Conservation (phyloP, 2,888 invertebrate genomes). For the Hyposoter didymator region DNA sequence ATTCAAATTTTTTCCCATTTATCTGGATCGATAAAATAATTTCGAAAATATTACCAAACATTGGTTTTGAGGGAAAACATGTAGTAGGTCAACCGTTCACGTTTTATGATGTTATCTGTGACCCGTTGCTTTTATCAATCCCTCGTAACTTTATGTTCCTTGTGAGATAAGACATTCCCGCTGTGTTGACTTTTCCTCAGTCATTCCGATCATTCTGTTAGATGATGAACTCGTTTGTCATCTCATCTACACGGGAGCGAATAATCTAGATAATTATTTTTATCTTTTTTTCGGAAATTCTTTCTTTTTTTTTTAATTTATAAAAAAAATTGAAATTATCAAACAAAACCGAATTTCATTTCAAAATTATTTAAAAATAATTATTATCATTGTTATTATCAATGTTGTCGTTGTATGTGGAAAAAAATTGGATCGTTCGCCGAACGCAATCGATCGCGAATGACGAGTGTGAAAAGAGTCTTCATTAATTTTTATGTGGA, state of each 20-base stretch:
- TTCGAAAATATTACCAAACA: not conserved
- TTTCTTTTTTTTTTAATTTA: not conserved
- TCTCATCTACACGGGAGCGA: not conserved
- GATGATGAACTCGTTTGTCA: not conserved
- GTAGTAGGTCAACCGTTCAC: not conserved
- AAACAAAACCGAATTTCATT: not conserved
- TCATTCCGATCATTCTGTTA: not conserved
- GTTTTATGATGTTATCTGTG: not conserved
- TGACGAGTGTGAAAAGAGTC: not conserved
- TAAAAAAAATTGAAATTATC: not conserved
- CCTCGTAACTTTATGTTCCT: not conserved
- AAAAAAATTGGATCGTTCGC: not conserved
- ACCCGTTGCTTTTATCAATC: not conserved
- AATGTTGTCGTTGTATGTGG: not conserved
- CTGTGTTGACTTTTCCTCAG: not conserved
- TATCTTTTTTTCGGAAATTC: not conserved
- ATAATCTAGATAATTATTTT: not conserved
- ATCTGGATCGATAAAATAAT: not conserved
- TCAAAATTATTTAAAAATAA: too few species aligned
- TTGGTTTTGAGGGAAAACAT: not conserved
- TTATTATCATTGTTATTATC: not conserved
- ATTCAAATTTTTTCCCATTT: not conserved
- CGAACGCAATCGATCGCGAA: not conserved
- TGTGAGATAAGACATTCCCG: not conserved
- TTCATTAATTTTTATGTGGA: slow-evolving; percentile 2